Evolutionary conservation across 2,888 invertebrate species (phyloP).

Genomic region (Meteorus colon): DNA sequence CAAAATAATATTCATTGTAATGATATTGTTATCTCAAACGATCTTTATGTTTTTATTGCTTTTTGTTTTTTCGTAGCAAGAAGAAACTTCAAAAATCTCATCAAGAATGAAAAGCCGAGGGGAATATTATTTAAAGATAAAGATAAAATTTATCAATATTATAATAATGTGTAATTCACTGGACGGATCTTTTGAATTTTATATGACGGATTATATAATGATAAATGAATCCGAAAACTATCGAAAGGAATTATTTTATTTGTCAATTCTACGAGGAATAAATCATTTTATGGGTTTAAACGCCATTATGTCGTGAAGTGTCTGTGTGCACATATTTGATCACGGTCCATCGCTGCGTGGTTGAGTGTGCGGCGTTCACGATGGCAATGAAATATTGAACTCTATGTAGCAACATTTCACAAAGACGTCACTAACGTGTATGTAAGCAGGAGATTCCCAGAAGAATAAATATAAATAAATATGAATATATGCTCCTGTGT

Average conservation of each 20-base stretch:
- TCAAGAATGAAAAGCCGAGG: conserved; percentile 6
- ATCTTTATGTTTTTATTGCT: neutral
- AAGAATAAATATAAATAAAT: neutral
- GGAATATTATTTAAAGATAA: neutral
- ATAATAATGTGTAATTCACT: neutral
- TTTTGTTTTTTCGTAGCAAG: conserved; percentile 53
- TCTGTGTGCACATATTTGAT: neutral
- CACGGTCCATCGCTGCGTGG: neutral
- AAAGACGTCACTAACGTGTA: neutral
- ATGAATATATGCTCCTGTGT: neutral
- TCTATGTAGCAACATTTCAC: neutral
- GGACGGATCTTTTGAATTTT: neutral
- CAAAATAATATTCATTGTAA: neutral
- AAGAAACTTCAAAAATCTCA: conserved; percentile 55
- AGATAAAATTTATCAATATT: neutral
- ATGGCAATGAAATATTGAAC: neutral
- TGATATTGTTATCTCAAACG: conserved; percentile 1
- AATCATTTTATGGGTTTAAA: neutral
- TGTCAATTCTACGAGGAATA: neutral
- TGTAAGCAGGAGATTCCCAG: neutral
- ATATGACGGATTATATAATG: neutral
- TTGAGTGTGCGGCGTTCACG: neutral
- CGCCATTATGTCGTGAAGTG: neutral
- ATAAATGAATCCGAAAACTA: neutral
- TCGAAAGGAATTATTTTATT: neutral